Conservation (phyloP, 1,140 invertebrate genomes). For the Dryas iulia region DNA sequence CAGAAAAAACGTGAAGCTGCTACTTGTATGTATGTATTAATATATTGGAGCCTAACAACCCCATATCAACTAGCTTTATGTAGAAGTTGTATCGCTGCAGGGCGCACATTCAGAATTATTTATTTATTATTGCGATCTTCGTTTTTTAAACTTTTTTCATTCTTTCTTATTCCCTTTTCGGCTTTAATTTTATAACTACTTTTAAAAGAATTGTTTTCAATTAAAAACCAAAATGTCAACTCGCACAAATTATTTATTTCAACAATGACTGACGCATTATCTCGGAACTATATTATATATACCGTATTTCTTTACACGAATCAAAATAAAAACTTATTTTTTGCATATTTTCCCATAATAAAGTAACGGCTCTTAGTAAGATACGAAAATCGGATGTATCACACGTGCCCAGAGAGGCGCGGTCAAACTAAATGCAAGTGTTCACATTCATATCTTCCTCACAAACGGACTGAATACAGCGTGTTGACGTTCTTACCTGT, state of each 20-base stretch:
- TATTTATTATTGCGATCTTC: neutral
- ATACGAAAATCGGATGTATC: constrained; percentile 10
- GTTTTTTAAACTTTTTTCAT: no score
- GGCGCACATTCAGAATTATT: neutral
- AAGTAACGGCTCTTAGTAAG: no score
- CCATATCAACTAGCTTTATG: neutral
- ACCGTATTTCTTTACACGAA: neutral
- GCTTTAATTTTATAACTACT: no score
- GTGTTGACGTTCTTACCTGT: constrained; percentile 65
- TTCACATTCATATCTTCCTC: constrained; percentile 48
- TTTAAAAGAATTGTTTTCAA: no score
- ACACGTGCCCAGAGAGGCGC: constrained; percentile 16
- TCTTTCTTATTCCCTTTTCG: no score
- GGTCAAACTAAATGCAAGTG: constrained; percentile 18
- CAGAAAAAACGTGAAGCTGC: no score
- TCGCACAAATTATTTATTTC: no score
- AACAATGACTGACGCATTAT: no score
- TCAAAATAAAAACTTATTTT: neutral
- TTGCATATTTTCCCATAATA: no score
- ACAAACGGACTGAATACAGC: constrained; percentile 66
- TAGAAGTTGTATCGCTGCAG: neutral
- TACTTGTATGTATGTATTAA: neutral
- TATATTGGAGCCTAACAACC: neutral
- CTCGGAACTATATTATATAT: no score
- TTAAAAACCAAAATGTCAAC: no score